Percentiles rank a stretch among this genome's conserved stretches.
Conservation (phyloP, 2,888 invertebrate genomes). For the Philopedon plagiatum region DNA sequence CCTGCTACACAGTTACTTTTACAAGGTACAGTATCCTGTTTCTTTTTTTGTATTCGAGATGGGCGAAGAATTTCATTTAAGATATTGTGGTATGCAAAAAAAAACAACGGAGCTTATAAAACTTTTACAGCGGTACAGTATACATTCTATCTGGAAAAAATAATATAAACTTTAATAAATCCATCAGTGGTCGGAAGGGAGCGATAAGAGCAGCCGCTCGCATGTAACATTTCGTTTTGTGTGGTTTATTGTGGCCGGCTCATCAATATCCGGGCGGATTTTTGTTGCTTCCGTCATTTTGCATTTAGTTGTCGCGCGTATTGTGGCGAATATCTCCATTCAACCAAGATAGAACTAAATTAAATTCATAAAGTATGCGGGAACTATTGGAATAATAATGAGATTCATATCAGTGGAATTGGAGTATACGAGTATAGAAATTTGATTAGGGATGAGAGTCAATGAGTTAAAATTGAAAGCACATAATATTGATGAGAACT, state of each 20-base stretch:
- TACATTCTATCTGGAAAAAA: slow-evolving; percentile 3
- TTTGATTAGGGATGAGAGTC: too few species aligned
- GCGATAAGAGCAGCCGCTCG: slow-evolving; percentile 39
- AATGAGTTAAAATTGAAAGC: too few species aligned
- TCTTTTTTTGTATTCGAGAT: too few species aligned
- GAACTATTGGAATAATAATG: too few species aligned
- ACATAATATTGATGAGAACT: too few species aligned
- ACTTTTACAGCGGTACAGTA: not conserved
- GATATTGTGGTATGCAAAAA: not conserved
- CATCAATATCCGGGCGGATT: slow-evolving; percentile 42
- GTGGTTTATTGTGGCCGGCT: slow-evolving; percentile 33
- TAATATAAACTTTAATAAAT: slow-evolving; percentile 43
- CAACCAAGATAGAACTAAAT: slow-evolving; percentile 5
- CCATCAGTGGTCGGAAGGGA: slow-evolving; percentile 40
- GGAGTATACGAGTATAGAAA: too few species aligned
- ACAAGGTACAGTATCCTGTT: too few species aligned
- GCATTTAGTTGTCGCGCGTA: slow-evolving; percentile 37
- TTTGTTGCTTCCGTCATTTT: slow-evolving; percentile 44
- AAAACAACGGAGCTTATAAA: not conserved
- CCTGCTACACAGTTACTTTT: too few species aligned
- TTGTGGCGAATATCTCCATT: slow-evolving; percentile 13
- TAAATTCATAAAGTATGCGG: slow-evolving; percentile 2
- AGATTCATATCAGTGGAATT: too few species aligned
- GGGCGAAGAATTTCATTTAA: not conserved
- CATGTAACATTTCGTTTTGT: slow-evolving; percentile 45